Conservation (phyloP, 2,113 vertebrate species). For the Microcebus tavaratra region DNA sequence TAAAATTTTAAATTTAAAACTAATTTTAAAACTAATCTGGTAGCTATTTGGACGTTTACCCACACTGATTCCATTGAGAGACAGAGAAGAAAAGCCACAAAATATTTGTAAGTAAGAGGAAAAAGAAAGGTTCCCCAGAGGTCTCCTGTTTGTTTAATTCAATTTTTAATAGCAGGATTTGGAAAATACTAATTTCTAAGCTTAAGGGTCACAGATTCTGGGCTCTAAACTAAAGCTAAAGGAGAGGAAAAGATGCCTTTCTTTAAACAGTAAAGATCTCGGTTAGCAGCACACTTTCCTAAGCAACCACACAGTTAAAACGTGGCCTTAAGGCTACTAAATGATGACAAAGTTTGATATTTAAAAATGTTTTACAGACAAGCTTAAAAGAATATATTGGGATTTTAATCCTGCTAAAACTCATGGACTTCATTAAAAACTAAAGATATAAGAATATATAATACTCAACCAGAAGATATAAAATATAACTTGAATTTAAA, state of each 20-base stretch:
- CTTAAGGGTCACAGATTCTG: slow-evolving; percentile 15
- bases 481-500: slow-evolving; percentile 31
- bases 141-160: not conserved
- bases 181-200: slow-evolving; percentile 34
- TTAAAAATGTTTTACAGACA: slow-evolving; percentile 18
- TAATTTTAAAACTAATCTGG: not conserved
- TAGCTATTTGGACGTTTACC: not conserved
- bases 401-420: not conserved
- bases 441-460: not conserved
- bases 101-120: not conserved
- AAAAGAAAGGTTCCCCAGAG: not conserved
- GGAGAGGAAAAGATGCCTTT: not conserved
- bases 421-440: not conserved
- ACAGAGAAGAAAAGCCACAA: not conserved
- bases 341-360: not conserved
- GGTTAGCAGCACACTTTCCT: not conserved
- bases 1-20: not conserved
- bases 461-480: not conserved
- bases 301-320: not conserved
- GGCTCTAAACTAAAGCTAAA: slow-evolving; percentile 4
- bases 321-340: not conserved
- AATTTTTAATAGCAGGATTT: not conserved
- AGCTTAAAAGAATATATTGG: slow-evolving; percentile 6
- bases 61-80: not conserved
- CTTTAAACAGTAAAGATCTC: not conserved